Evolutionary conservation across 53 echinoderm and acorn worm genomes (phyloP), one percentile per base, ranked within the genome.

Genomic region (Glandiceps talaboti): DNA sequence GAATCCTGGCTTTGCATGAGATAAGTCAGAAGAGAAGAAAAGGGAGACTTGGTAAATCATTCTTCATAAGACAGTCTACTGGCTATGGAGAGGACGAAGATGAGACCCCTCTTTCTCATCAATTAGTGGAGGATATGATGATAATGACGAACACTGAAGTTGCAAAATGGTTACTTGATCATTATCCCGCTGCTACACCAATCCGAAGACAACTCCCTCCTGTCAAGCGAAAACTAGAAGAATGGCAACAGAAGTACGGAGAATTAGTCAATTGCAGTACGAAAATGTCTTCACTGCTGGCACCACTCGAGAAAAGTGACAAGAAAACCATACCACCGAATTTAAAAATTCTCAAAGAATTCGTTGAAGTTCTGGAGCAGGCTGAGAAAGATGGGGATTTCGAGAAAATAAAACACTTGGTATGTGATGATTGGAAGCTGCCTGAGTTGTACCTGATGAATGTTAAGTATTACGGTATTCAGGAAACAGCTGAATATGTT

Each of bases 151-250:
- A 92, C 75, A 75, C 79, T 27, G 80, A 80, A 27, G 85, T 96
- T 26, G 92, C 87, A 32, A 79, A 87, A 32, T 75, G 77, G 14
- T 83, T 96, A 30, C 79, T 90, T 73, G 64, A 30, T 30, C 76
- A 73, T 1, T 90, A 84, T 31, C 89, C 96, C 1, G 77, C 86
- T 0, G 81, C 86, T 77, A 80, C 84, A 1, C 87, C 89, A 30
- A 77, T 96, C 27, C 76, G 90, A n/a, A 84, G 89, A 0, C 96
- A 96, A 80, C 82, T 90, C 14, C 79, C 88, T 14, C 92, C 92
- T 1, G 78, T 72, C 30, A 75, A 85, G 30, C 85, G 83, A 6
- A 74, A 84, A 25, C 27, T 96, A 6, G 74, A 82, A 0, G 79
- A 83, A 32, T 96, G 92, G 90, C 76, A 82, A 31, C 73, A 82